Base-by-base conservation (phyloP, 2,113 vertebrate genomes). In the Vimba vimba region DNA sequence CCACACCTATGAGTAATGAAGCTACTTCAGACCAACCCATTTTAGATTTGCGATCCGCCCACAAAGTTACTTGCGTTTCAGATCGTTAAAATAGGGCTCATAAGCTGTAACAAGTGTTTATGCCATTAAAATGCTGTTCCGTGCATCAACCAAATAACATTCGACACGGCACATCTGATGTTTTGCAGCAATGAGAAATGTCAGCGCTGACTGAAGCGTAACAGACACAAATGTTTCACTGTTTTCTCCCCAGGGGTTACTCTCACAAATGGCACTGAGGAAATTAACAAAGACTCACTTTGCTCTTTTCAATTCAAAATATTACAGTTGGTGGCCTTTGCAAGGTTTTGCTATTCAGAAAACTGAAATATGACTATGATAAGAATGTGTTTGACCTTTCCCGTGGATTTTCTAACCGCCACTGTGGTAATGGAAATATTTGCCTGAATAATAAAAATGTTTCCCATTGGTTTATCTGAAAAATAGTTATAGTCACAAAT, bases 271-370 rank as follows among this genome's bases (percentile, higher is more conserved):
- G 73, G 69, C 84, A 73, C 27, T 23, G 25, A 23, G 33, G 8
- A 43, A 43, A 71, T 71, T 21, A 71, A 12, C 36, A 23, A 23
- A 59, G 52, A 6, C n/a, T 86, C 52, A 17, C 45, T 82, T 74
- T 62, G 60, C 71, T 57, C 62, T 83, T 85, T 82, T 39, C 7
- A 81, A 52, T 77, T 79, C 15, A n/a, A 82, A 45, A 79, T 62
- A 73, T 64, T 55, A 6, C 43, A 71, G 27, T 10, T 52, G 25
- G 6, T 88, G 87, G 75, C 87, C 73, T 85, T 88, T 86, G 73
- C 60, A 23, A 0, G 15, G 1, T 50, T 60, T 71, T 50, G 10
- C 27, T 62, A 30, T 78, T 33, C 57, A 78, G 25, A 39, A 27
- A 68, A 43, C 15, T 52, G 50, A 75, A 39, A 55, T 64, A 45